Evolutionary conservation across 1,140 invertebrate genomes (phyloP).

Genomic region (Cydia fagiglandana): DNA sequence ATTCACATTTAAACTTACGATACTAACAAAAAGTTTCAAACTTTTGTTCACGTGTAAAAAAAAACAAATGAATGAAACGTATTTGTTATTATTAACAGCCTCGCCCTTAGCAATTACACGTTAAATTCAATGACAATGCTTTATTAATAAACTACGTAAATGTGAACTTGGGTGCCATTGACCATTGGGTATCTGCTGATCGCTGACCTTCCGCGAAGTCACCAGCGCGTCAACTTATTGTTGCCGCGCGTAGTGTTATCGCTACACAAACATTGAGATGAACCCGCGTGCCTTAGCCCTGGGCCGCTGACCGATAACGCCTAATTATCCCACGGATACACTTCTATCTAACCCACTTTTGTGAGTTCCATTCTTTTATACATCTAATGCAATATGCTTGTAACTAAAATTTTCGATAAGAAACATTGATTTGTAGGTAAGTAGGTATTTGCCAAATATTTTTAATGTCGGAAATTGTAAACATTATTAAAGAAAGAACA

Average conservation of each 20-base stretch:
- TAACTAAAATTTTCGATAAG: no score
- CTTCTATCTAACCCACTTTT: conserved; percentile 13
- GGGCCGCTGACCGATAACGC: conserved; percentile 44
- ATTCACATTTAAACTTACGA: no score
- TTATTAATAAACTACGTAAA: neutral
- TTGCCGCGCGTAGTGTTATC: neutral
- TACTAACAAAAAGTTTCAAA: no score
- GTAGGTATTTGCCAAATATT: no score
- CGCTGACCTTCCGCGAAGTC: neutral
- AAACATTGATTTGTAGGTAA: no score
- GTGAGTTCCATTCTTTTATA: neutral
- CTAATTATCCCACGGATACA: conserved; percentile 6
- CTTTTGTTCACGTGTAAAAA: no score
- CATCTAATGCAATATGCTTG: no score
- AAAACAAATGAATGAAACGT: no score
- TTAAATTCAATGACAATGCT: neutral
- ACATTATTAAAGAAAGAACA: neutral
- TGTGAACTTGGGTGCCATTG: neutral
- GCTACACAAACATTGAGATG: conserved; percentile 20
- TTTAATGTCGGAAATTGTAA: neutral
- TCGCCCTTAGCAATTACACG: neutral
- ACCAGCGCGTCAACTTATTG: neutral
- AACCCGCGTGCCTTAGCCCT: conserved; percentile 30
- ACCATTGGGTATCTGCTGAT: neutral
- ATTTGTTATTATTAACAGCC: neutral